Evolutionary conservation across 2,888 invertebrate genomes (phyloP).

Genomic region (Agriopis leucophaearia): DNA sequence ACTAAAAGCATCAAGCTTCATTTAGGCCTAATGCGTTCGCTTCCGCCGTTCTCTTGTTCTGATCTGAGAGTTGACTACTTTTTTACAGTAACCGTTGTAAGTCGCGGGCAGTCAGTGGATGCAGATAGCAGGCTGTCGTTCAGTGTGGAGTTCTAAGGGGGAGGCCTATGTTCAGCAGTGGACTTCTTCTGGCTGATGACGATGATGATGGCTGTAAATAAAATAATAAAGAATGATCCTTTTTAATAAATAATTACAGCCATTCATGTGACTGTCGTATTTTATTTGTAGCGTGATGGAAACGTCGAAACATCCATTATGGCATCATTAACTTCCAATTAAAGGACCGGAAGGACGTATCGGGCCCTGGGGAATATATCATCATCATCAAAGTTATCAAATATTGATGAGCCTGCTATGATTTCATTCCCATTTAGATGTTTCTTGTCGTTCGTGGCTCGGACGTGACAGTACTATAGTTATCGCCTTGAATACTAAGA

Average conservation of each 20-base stretch:
- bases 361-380: conserved; percentile 20
- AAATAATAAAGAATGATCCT: too few relatives aligned
- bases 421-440: conserved; percentile 48
- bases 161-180: too few relatives aligned
- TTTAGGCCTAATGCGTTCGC: too few relatives aligned
- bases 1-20: too few relatives aligned
- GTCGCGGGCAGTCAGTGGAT: too few relatives aligned
- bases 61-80: too few relatives aligned
- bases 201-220: too few relatives aligned
- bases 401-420: conserved; percentile 44
- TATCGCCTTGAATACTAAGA: conserved; percentile 42
- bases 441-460: conserved; percentile 43
- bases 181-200: too few relatives aligned
- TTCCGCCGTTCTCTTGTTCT: too few relatives aligned
- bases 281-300: neutral
- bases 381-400: conserved; percentile 34
- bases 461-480: conserved; percentile 39
- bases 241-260: conserved; percentile 2
- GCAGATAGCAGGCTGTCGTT: too few relatives aligned
- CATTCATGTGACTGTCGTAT: neutral
- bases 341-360: conserved; percentile 22
- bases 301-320: conserved; percentile 2
- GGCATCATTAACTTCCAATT: conserved; percentile 27
- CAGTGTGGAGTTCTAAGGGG: too few relatives aligned
- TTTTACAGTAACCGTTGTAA: too few relatives aligned